Conservation (phyloP, 2,113 vertebrate genomes). For the Nicator chloris region DNA sequence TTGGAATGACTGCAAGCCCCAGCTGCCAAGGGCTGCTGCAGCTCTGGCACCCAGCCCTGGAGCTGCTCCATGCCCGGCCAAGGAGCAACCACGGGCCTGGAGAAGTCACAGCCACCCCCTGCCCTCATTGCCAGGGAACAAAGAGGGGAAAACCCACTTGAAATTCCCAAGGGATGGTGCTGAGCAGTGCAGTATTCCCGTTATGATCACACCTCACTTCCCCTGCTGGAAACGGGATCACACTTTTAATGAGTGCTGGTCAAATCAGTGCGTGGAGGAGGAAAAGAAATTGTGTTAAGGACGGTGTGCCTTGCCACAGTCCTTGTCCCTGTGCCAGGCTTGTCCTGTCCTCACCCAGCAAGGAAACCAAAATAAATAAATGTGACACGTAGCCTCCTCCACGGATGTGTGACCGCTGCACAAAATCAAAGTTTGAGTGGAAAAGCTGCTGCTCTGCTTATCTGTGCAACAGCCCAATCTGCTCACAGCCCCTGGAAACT, state of each 20-base stretch:
- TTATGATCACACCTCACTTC: background rate
- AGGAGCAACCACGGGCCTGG: accelerated
- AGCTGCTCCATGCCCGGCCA: accelerated
- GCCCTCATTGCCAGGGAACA: background rate
- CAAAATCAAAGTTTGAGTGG: background rate
- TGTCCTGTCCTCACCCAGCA: background rate
- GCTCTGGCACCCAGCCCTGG: background rate
- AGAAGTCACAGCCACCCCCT: background rate
- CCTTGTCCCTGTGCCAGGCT: background rate
- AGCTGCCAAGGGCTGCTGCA: background rate
- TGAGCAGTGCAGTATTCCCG: background rate
- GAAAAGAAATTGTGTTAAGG: background rate
- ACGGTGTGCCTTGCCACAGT: background rate
- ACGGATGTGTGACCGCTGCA: accelerated
- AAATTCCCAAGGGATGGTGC: background rate
- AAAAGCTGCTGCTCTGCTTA: background rate
- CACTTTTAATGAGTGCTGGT: background rate
- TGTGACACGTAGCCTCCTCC: background rate
- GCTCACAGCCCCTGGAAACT: background rate
- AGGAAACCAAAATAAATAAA: background rate
- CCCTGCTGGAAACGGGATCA: accelerated
- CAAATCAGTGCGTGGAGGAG: background rate
- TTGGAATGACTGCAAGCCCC: background rate
- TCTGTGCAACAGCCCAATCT: background rate
- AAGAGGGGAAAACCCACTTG: background rate